These are phyloP conservation scores for Reticulitermes speratus DNA, from an alignment of 1,140 invertebrate genomes.

Conservation along the genomic window DNA sequence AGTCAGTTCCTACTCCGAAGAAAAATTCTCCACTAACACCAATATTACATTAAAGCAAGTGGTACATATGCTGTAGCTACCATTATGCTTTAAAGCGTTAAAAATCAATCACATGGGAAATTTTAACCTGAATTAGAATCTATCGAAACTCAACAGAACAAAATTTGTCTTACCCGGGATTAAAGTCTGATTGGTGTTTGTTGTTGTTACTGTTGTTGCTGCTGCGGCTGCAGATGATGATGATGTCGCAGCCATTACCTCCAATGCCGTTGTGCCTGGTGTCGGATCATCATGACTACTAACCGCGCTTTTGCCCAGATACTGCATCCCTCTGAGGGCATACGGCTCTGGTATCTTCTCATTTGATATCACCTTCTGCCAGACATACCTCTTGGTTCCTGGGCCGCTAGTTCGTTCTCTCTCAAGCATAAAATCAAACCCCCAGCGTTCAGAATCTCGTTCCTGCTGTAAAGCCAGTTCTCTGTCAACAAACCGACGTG, in stretches of 20 bases:
- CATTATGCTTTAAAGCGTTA: too few relatives aligned
- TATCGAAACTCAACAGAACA: background rate
- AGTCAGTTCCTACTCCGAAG: too few relatives aligned
- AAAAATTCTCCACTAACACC: too few relatives aligned
- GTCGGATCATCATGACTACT: slow-evolving; percentile 31
- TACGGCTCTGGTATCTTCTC: slow-evolving; percentile 50
- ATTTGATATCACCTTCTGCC: slow-evolving; percentile 44
- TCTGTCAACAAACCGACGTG: slow-evolving; percentile 47
- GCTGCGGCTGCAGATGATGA: background rate
- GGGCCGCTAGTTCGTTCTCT: slow-evolving; percentile 42
- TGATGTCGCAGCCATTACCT: slow-evolving; percentile 22
- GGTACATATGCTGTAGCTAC: too few relatives aligned
- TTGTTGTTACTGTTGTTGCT: background rate
- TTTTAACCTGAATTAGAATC: too few relatives aligned
- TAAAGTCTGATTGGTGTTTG: background rate
- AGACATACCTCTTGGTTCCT: slow-evolving; percentile 46
- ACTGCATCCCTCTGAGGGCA: slow-evolving; percentile 49
- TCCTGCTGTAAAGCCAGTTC: slow-evolving; percentile 48
- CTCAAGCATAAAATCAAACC: slow-evolving; percentile 52
- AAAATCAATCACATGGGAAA: too few relatives aligned
- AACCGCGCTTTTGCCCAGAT: slow-evolving; percentile 41
- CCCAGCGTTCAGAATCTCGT: slow-evolving; percentile 50
- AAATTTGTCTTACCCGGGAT: background rate
- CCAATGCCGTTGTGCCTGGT: slow-evolving; percentile 35
- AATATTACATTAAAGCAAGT: too few relatives aligned